Base-by-base conservation (phyloP, 2,888 invertebrate genomes). In the Malthinus seriepunctatus region DNA sequence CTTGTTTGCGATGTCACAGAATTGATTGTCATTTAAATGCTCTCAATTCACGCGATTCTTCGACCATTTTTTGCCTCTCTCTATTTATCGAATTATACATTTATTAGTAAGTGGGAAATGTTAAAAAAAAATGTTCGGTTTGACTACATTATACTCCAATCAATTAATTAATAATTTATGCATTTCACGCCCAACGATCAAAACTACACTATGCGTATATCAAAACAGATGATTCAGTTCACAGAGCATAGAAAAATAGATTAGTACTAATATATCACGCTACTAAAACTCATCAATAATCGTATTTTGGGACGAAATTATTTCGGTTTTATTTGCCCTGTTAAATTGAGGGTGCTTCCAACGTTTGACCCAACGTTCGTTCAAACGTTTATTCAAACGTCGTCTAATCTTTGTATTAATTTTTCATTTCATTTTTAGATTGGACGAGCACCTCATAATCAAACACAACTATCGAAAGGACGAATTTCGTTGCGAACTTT, bases 401-500 rank as follows among this genome's bases (percentile, higher is more conserved):
- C n/a, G n/a, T n/a, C n/a, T n/a, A n/a, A n/a, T 23, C 2, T 2
- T 23, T 23, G 23, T 23, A 23, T 3, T 5, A 23, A 2, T 23
- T 23, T 23, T 23, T 23, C 23, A 5, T 33, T 64, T 60, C 56
- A 61, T 60, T 86, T 88, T 15, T 85, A 94, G 94, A 73, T 84
- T 94, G 77, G 92, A 94, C 78, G 89, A 88, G 64, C 94, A 94
- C 76, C 79, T 93, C 74, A 85, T 93, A 53, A 83, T 84, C 56
- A 84, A 86, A 51, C 94, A 94, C 81, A 88, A 88, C 60, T 92
- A 90, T 75, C 87, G 88, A 12, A 86, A 87, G 32, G 87, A 88
- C 63, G 90, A 92, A 67, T 91, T 88, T 78, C 86, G 84, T 71
- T 96, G 96, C 77, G 92, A 93, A 69, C 86, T 87, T 62, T 96